Evolutionary conservation across 2,888 invertebrate genomes (phyloP), one percentile per base, ranked within the genome.

Genomic region (Nebria brevicollis): DNA sequence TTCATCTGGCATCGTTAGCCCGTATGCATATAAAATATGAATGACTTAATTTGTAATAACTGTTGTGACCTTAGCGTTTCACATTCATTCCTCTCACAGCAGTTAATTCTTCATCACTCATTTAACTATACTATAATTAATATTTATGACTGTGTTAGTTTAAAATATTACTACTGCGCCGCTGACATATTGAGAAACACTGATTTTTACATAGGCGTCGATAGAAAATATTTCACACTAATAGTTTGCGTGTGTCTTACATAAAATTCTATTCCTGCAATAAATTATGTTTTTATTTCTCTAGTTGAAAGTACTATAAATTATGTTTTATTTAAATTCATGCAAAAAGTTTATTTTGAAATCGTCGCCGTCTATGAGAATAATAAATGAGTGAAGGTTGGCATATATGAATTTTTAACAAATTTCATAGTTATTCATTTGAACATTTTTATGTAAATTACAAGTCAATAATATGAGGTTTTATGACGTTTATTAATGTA

Each of bases 41-140:
- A 80, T 80, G 80, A 80, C 80, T 80, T 80, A 80, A 80, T 80
- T 80, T 80, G 80, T 80, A 75, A 80, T 75, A 54, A 80, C 75
- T 70, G 72, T 70, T 75, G 41, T 80, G 80, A 80, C 81, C 81
- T 77, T 81, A 73, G 15, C 75, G 75, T 64, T 75, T 64, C 75
- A 65, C 76, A 76, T 81, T 81, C 75, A 81, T 81, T 81, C 75
- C 66, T 64, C 76, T 73, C 26, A 72, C 77, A 81, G 77, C 73
- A 76, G 73, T 81, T 81, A 81, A 81, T 81, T 81, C 81, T 77
- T 81, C 81, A 81, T 66, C 81, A 77, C 75, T 64, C 72, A 81
- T 81, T 81, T 72, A 81, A 81, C 77, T 81, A 81, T 80, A 7
- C 13, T 80, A 80, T 80, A 80, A 80, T 80, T 80, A 80, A 75